Evolutionary conservation across 2,888 invertebrate genomes (phyloP), one percentile per base, ranked within the genome.

Genomic region (Mechanitis mazaeus): DNA sequence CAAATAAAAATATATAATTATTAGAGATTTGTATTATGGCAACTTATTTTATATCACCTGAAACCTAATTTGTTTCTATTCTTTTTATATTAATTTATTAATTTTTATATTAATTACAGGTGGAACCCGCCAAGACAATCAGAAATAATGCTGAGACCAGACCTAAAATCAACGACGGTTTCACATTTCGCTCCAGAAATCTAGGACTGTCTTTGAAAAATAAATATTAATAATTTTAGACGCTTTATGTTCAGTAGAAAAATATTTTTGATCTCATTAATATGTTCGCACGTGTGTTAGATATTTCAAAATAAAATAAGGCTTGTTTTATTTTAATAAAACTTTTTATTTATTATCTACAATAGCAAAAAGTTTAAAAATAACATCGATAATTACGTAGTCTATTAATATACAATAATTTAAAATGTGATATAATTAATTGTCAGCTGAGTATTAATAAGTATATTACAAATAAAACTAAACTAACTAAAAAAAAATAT

Each of bases 81-180:
- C 20, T 20, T 20, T 20, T 20, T 20, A 20, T 20, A 20, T 20
- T 20, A 20, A 20, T 20, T 20, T 1, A 46, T 46, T 20, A 20
- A 2, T 3, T 20, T 46, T 20, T 20, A 20, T 45, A 42, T 42
- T 55, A 56, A 20, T 79, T 80, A 56, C 73, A 90, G 89, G 89
- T 90, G 61, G 86, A 84, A 62, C 88, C 89, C 50, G 80, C 83
- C 0, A 90, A 88, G 65, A 58, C 72, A 1, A 67, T 72, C 0
- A 76, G 80, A 60, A 84, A 77, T 65, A 83, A 83, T 64, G 69
- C 75, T 0, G 80, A 67, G 5, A 7, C 56, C 3, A 58, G 71
- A 54, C 76, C 12, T 53, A 69, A 59, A 67, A 68, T 63, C 56
- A 72, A 68, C 67, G 83, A 87, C 33, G 80, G 83, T n/a, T 83